Percentiles rank a stretch among this genome's conserved stretches.
These are phyloP conservation scores for Automeris io DNA, from an alignment of 2,888 invertebrate genomes.

Conservation along the genomic window DNA sequence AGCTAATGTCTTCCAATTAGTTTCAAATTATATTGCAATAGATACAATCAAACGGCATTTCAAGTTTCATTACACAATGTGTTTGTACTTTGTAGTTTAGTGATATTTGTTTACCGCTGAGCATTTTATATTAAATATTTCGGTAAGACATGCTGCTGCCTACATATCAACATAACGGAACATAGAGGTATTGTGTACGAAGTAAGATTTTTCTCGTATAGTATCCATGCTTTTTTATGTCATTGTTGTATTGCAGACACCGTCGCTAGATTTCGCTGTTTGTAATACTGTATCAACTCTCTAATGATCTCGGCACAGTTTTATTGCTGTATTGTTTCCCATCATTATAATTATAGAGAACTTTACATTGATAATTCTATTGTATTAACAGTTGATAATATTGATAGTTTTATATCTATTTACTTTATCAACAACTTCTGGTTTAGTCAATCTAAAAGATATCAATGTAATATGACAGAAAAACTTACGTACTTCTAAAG, in stretches of 20 bases:
- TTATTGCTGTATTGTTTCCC: conserved; percentile 40
- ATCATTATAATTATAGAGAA: conserved; percentile 33
- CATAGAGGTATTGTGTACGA: not conserved
- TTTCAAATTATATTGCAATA: no score
- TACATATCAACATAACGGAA: conserved; percentile 1
- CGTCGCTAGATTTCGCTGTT: conserved; percentile 48
- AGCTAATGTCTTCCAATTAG: no score
- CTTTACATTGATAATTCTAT: no score
- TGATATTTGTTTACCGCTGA: not conserved
- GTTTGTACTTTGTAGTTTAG: no score
- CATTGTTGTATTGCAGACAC: conserved; percentile 26
- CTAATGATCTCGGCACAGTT: conserved; percentile 30
- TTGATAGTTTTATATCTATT: no score
- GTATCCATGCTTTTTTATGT: conserved; percentile 28
- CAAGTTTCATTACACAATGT: no score
- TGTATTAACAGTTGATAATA: no score
- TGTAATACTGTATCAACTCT: conserved; percentile 29
- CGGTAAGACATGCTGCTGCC: not conserved
- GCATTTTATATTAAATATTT: not conserved
- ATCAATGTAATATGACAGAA: no score
- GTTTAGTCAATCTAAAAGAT: no score
- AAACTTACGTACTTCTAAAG: no score
- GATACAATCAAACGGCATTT: no score
- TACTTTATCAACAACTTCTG: no score
- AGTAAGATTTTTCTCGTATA: not conserved